Evolutionary conservation across 2,888 invertebrate genomes (phyloP), one percentile per base, ranked within the genome.

Genomic region (Pristionchus fissidentatus): DNA sequence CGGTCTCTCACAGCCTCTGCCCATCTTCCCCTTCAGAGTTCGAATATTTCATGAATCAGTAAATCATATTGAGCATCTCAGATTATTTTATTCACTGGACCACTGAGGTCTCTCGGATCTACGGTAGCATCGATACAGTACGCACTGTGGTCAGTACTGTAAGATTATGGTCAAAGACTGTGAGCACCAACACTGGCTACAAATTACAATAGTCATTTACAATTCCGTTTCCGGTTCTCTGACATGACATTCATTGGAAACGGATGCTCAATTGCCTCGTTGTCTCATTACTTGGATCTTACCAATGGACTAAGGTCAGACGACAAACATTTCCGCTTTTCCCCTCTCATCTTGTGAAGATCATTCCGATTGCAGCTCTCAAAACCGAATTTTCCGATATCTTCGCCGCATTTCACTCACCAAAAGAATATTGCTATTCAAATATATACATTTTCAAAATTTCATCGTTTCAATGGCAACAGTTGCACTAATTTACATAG

Each of bases 181-280:
- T n/a, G n/a, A n/a, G n/a, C n/a, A n/a, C n/a, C n/a, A n/a, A n/a
- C n/a, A n/a, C n/a, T n/a, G n/a, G n/a, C n/a, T n/a, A n/a, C 29
- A 3, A 66, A 10, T 3, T 15, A 4, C 13, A 1, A 10, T 26
- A 62, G 0, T 7, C 19, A 13, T 19, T 66, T 4, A 62, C 32
- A 35, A 35, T 19, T 5, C 15, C 7, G 22, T 57, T 38, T 3
- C 62, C 35, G 62, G 62, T 66, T 66, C 38, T 66, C 62, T 22
- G 62, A 29, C 26, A 66, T 66, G 62, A 66, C 62, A 29, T 66
- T 66, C 38, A 66, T 35, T 7, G 22, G 38, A 66, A 66, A 66
- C 22, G 38, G 62, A 7, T 66, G 62, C 38, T 38, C 22, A 38
- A 38, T 66, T 0, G 35, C 62, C 29, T 66, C 62, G 19, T 38